Percentiles rank a stretch among this genome's conserved stretches.
phyloP scores from a whole-genome alignment of 1,140 invertebrate genomes.

The Hermatobates lingyangjiaoensis region DNA sequence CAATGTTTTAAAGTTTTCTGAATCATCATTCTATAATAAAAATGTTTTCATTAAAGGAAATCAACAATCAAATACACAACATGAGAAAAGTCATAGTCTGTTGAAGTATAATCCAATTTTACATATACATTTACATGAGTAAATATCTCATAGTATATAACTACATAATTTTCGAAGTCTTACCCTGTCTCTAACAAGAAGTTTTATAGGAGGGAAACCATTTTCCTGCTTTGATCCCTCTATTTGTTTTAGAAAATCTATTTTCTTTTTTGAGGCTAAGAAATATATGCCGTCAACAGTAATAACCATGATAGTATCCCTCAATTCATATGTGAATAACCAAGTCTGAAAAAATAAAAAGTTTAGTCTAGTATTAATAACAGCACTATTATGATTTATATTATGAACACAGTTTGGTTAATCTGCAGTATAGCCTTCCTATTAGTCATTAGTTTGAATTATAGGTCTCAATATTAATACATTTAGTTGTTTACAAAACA shows the following conservation, averaged over 20 bases:
- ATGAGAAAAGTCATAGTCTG: too few species aligned
- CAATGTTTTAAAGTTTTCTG: conserved; percentile 79
- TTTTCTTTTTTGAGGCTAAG: conserved; percentile 93
- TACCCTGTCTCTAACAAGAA: conserved; percentile 83
- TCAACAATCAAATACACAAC: neutral
- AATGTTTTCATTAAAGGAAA: neutral
- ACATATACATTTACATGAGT: too few species aligned
- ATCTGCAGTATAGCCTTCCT: too few species aligned
- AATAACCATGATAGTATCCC: conserved; percentile 86
- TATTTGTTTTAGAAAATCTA: conserved; percentile 87
- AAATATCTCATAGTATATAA: too few species aligned
- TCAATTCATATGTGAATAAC: conserved; percentile 91
- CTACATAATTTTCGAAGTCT: too few species aligned
- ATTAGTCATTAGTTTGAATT: too few species aligned
- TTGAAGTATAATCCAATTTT: too few species aligned
- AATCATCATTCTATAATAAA: conserved; percentile 75
- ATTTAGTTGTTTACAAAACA: too few species aligned
- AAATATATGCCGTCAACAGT: conserved; percentile 70
- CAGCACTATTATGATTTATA: too few species aligned
- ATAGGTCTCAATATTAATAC: too few species aligned
- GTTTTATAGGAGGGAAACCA: conserved; percentile 61
- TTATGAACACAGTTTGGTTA: too few species aligned
- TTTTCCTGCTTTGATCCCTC: conserved; percentile 73
- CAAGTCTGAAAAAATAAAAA: conserved; percentile 53
- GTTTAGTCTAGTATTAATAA: neutral